phyloP scores from a whole-genome alignment of 2,888 invertebrate species.

The Rutpela maculata region DNA sequence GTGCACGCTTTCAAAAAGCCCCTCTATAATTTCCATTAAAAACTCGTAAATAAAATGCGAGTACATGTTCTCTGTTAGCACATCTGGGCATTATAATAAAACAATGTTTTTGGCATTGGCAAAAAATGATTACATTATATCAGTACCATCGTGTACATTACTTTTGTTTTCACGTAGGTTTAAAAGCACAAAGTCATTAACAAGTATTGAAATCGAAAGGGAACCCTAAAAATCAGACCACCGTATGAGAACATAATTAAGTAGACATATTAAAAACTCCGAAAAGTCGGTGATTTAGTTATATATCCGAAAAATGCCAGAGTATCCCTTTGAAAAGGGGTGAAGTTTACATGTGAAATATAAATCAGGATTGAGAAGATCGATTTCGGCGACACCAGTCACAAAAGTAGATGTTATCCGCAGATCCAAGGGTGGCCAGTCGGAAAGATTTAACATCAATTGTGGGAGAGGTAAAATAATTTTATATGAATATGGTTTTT shows the following conservation, averaged over 20 bases:
- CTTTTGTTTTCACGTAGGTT: too few relatives aligned
- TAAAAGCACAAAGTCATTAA: too few relatives aligned
- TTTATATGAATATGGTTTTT: not conserved
- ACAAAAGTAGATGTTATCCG: not conserved
- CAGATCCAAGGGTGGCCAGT: not conserved
- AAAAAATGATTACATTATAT: too few relatives aligned
- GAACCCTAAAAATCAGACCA: too few relatives aligned
- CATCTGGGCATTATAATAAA: too few relatives aligned
- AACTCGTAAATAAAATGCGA: too few relatives aligned
- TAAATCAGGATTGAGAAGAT: not conserved
- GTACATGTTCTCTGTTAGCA: too few relatives aligned
- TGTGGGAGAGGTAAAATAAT: not conserved
- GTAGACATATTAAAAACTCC: not conserved
- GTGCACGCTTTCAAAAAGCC: too few relatives aligned
- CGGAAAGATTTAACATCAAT: not conserved
- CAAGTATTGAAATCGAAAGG: not conserved
- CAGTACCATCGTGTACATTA: too few relatives aligned
- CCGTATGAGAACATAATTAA: not conserved
- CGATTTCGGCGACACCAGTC: constrained; percentile 5
- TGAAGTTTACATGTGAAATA: not conserved
- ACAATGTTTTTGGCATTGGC: too few relatives aligned
- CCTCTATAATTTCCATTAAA: too few relatives aligned
- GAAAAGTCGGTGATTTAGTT: not conserved
- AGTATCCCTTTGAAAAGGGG: not conserved
- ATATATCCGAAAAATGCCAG: not conserved